Percentiles rank a stretch among this genome's conserved stretches.
These are phyloP conservation scores for Dufourea novaeangliae DNA, from an alignment of 1,140 invertebrate species.

Conservation along the genomic window DNA sequence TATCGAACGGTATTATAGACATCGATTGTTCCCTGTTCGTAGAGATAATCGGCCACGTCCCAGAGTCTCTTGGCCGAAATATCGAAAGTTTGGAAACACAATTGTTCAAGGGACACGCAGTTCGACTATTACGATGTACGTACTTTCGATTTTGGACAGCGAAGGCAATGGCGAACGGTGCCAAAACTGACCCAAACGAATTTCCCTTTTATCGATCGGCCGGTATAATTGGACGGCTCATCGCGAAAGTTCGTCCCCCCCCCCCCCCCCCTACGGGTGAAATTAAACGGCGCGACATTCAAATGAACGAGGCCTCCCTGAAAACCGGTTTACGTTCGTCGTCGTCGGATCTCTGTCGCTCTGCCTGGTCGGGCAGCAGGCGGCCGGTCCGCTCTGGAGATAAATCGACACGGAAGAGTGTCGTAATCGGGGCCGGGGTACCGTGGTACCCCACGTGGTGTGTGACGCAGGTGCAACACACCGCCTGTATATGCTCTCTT, in stretches of 20 bases:
- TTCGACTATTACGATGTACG: too few relatives aligned
- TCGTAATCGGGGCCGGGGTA: constrained; percentile 65
- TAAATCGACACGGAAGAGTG: constrained; percentile 69
- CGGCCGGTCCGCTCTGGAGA: constrained; percentile 51
- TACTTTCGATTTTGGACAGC: constrained; percentile 49
- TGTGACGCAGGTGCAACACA: constrained; percentile 59
- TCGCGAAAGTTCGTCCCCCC: constrained; percentile 66
- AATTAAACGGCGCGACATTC: constrained; percentile 65
- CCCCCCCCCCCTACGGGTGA: too few relatives aligned
- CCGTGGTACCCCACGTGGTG: constrained; percentile 58
- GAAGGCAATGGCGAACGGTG: constrained; percentile 15
- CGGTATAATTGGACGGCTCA: constrained; percentile 54
- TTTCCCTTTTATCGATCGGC: constrained; percentile 64
- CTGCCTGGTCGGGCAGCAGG: constrained; percentile 14
- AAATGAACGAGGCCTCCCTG: constrained; percentile 59
- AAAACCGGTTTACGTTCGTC: constrained; percentile 60
- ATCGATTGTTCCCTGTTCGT: too few relatives aligned
- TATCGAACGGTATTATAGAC: too few relatives aligned
- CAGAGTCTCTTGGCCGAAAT: not conserved
- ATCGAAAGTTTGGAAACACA: not conserved
- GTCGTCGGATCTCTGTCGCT: constrained; percentile 36
- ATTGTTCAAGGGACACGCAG: not conserved
- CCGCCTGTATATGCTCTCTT: constrained; percentile 19
- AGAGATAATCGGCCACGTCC: too few relatives aligned
- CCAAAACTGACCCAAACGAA: constrained; percentile 56